Evolutionary conservation across 2,797 vertebrate species (phyloP).

Genomic region (Oreochromis mossambicus): DNA sequence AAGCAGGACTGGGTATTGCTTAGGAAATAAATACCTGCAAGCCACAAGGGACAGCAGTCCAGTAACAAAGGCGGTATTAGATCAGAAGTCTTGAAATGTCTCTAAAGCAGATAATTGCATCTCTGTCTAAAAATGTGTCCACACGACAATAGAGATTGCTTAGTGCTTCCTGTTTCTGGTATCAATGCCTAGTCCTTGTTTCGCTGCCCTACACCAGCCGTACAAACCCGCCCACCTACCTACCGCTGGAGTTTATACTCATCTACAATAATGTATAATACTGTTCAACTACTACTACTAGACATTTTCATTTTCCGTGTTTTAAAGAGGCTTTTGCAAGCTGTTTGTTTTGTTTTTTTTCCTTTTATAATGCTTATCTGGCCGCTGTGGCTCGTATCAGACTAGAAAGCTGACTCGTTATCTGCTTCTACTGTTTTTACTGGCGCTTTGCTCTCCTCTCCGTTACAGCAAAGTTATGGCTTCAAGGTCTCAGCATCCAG

Average conservation of each 20-base stretch:
- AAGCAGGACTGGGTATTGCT: slow-evolving; percentile 14
- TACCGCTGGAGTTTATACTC: slow-evolving; percentile 73
- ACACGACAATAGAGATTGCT: background rate
- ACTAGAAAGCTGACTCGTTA: slow-evolving; percentile 77
- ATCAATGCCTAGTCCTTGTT: slow-evolving; percentile 6
- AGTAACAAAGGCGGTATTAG: background rate
- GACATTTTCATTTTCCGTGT: slow-evolving; percentile 70
- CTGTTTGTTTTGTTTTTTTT: slow-evolving; percentile 44
- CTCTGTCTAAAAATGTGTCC: background rate
- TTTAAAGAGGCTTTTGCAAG: slow-evolving; percentile 80
- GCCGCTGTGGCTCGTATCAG: slow-evolving; percentile 65
- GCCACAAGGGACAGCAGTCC: background rate
- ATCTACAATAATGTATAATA: slow-evolving; percentile 82
- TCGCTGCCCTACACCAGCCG: slow-evolving; percentile 24
- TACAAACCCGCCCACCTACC: slow-evolving; percentile 11
- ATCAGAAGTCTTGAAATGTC: background rate
- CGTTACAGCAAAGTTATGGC: slow-evolving; percentile 45
- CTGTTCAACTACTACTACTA: slow-evolving; percentile 76
- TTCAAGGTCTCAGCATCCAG: slow-evolving; percentile 46
- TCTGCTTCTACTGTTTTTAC: slow-evolving; percentile 80
- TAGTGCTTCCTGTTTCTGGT: slow-evolving; percentile 1
- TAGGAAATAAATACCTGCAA: background rate
- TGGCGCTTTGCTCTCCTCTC: slow-evolving; percentile 74
- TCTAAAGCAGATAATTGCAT: background rate
- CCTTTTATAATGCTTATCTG: slow-evolving; percentile 75